Percentiles rank a stretch among this genome's conserved stretches.
Evolutionary conservation across 2,888 invertebrate species (phyloP).

Genomic region (Pandemis cinnamomeana): DNA sequence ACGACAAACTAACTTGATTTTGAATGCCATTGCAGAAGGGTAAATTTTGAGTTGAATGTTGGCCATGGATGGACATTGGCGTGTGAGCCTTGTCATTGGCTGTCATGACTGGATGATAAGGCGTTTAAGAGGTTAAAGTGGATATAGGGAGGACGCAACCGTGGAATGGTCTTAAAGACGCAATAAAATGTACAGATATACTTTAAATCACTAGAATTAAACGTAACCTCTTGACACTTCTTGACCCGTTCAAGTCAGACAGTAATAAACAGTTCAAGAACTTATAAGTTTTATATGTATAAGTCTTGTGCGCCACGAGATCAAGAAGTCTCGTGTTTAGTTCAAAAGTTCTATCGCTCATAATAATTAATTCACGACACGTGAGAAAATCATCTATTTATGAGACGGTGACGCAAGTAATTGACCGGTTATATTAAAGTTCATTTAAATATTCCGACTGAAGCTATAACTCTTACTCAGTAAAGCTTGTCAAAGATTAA

Average conservation of each 20-base stretch:
- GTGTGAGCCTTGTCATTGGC: too few relatives aligned
- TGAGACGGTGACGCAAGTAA: constrained; percentile 13
- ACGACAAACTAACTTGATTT: too few relatives aligned
- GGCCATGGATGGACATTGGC: too few relatives aligned
- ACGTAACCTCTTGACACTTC: neutral
- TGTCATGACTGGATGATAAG: too few relatives aligned
- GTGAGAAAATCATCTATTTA: constrained; percentile 19
- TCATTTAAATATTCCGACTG: neutral
- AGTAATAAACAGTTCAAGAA: neutral
- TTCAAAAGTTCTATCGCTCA: neutral
- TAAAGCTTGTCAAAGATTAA: neutral
- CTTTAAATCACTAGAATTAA: neutral
- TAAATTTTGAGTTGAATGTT: too few relatives aligned
- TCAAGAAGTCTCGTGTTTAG: neutral
- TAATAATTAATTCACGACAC: constrained; percentile 1
- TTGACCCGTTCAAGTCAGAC: neutral
- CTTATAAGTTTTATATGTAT: too few relatives aligned
- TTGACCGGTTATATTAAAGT: constrained; percentile 19
- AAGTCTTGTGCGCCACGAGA: neutral
- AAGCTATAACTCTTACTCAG: constrained; percentile 7
- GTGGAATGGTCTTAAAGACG: too few relatives aligned
- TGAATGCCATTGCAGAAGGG: too few relatives aligned
- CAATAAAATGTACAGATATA: neutral
- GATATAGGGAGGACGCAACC: too few relatives aligned
- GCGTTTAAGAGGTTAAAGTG: too few relatives aligned